Evolutionary conservation across 2,113 vertebrate species (phyloP), one percentile per base, ranked within the genome.

Genomic region (Pomatostomus ruficeps): DNA sequence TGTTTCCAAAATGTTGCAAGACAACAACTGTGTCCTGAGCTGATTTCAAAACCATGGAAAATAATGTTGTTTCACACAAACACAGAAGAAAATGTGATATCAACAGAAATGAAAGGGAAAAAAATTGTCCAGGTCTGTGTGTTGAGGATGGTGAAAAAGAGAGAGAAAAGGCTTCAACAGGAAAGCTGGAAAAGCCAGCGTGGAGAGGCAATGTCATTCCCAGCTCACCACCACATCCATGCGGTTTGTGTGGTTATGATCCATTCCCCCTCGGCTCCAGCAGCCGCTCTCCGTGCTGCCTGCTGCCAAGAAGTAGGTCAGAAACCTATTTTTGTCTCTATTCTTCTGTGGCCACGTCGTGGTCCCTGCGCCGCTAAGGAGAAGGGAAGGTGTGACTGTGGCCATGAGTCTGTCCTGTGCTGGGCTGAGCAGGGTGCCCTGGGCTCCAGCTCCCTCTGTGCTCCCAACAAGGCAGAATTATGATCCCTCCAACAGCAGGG

Each of bases 1-100:
- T 70, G 22, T 70, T 97, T 96, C 93, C 93, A 95, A 95, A 97
- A 97, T 86, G 74, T 91, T 61, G 59, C 1, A 18, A 93, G 92
- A 78, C 67, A 95, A 65, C 46, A 48, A 73, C 88, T 74, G 62
- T 88, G 88, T 96, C 82, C 61, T 81, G 55, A 85, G 85, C 83
- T 74, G 75, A 67, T 89, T 91, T 91, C 43, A 90, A 77, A 91
- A 92, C 68, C 81, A 90, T 57, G 61, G 79, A 86, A 97, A 97
- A 95, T 65, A 86, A 95, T 88, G 25, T 91, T 96, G 93, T 92
- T 93, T 96, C 89, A 90, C 78, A 91, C 91, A 97, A 97, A 97
- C 82, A 73, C 43, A 89, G 93, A 89, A 81, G 65, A 92, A 88
- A 94, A 93, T 49, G 77, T 54, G 75, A 77, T 74, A 49, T 83